Base-by-base conservation (phyloP, 2,888 invertebrate species). In the Furcula furcula region DNA sequence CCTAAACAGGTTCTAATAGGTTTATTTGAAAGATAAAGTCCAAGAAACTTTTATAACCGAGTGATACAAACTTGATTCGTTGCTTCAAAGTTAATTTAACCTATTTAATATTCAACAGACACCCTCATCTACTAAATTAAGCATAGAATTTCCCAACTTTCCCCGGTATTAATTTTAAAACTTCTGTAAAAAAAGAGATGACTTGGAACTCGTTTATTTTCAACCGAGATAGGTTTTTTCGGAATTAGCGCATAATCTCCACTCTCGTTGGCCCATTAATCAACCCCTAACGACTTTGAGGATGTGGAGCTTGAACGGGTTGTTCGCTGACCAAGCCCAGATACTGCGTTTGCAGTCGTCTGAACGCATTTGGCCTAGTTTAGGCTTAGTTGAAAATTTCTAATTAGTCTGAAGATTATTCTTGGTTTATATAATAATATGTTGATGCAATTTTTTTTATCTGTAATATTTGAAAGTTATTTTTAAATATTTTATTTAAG, bases 261-360 rank as follows among this genome's bases (percentile, higher is more conserved):
- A 61, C 59, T 60, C 68, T 63, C 54, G 63, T 50, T 40, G 39
- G 56, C 45, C 55, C 81, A 77, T 85, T 81, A 77, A 83, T 82
- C 82, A 81, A 70, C 66, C 55, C 53, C 64, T 82, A 83, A 82
- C 74, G 79, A 73, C 71, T 63, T 55, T 46, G 40, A 61, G 62
- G 47, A 59, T 65, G 57, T 52, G 49, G 44, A 26, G 42, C 44
- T 50, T 45, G 37, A 48, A 48, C 36, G 41, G 48, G 45, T 46
- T 61, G 42, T 44, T 51, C 45, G 55, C 52, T 53, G 54, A 55
- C 57, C 55, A 44, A 52, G 46, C 42, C 39, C 20, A 25, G 41
- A 42, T 41, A 48, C 45, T 43, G 47, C 56, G 49, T 51, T 51
- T 46, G 47, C 46, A 18, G 34, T 30, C 11, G 31, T 33, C 18